phyloP scores from a whole-genome alignment of 35 echinoderm and acorn worm species.

The Anneissia japonica region DNA sequence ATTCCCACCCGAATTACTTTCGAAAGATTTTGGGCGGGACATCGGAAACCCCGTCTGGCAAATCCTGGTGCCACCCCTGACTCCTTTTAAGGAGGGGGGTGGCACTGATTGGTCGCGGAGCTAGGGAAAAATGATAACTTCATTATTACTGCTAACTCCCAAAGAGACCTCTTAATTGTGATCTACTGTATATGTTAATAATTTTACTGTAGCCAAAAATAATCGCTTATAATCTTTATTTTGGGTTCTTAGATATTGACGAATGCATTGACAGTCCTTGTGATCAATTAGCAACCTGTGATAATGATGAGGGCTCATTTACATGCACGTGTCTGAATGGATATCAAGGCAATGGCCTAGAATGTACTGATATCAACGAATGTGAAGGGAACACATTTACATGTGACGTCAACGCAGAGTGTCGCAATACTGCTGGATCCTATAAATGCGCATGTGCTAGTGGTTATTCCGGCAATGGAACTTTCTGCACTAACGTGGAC shows the following conservation, averaged over 20 bases:
- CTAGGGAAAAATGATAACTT: too few species aligned
- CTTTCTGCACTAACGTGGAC: constrained; percentile 7
- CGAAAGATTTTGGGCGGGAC: too few species aligned
- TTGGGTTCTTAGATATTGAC: background rate
- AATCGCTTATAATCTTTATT: too few species aligned
- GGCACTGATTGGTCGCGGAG: background rate
- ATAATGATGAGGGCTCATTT: background rate
- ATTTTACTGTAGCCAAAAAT: too few species aligned
- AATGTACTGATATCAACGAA: background rate
- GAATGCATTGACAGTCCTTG: background rate
- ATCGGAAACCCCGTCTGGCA: too few species aligned
- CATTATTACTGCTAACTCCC: too few species aligned
- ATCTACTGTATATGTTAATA: too few species aligned
- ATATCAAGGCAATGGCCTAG: background rate
- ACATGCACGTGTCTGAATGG: background rate
- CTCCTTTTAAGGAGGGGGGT: background rate
- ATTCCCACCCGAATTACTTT: too few species aligned
- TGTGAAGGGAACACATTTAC: background rate
- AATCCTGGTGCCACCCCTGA: too few species aligned
- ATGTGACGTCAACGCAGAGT: background rate
- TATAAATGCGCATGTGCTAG: constrained; percentile 18
- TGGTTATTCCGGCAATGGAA: constrained; percentile 10
- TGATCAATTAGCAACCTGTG: background rate
- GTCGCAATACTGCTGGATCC: constrained; percentile 15
- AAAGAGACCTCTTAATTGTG: too few species aligned